Conservation (phyloP, 1,140 invertebrate species). For the Macrosteles quadrilineatus region DNA sequence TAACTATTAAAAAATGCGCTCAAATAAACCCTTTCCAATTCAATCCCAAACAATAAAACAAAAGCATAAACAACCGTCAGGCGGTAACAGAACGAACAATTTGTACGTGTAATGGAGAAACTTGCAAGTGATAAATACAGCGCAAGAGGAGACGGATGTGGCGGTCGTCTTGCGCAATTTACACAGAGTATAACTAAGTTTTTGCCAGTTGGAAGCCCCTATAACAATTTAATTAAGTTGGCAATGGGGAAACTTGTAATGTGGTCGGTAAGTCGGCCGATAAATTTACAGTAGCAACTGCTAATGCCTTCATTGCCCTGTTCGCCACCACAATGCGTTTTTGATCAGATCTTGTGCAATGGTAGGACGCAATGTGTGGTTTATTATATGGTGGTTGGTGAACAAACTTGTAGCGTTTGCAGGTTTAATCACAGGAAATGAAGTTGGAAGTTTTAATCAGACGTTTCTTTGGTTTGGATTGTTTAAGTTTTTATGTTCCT, state of each 20-base stretch:
- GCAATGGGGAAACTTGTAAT: conserved; percentile 24
- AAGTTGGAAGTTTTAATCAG: background rate
- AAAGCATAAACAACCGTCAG: too few relatives aligned
- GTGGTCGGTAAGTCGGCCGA: conserved; percentile 9
- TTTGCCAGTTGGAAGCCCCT: conserved; percentile 18
- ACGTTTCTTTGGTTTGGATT: too few relatives aligned
- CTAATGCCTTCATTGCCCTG: background rate
- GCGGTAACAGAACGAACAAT: too few relatives aligned
- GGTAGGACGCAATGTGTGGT: too few relatives aligned
- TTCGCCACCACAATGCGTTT: conserved; percentile 9
- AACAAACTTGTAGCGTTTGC: background rate
- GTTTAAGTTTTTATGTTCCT: too few relatives aligned
- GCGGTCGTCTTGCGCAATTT: background rate
- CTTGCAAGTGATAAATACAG: too few relatives aligned
- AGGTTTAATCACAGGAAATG: background rate
- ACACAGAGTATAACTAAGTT: conserved; percentile 11
- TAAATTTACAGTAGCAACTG: background rate
- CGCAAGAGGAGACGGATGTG: background rate
- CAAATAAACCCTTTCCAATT: too few relatives aligned
- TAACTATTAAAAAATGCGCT: too few relatives aligned
- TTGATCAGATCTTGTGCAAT: conserved; percentile 5
- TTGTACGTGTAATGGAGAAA: too few relatives aligned
- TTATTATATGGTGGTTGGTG: too few relatives aligned
- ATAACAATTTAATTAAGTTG: conserved; percentile 24
- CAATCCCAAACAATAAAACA: too few relatives aligned